A percentile compares a stretch with the other conserved stretches of the same genome.
These are phyloP conservation scores for Parnassius apollo DNA, from an alignment of 2,888 invertebrate genomes.

Conservation along the genomic window DNA sequence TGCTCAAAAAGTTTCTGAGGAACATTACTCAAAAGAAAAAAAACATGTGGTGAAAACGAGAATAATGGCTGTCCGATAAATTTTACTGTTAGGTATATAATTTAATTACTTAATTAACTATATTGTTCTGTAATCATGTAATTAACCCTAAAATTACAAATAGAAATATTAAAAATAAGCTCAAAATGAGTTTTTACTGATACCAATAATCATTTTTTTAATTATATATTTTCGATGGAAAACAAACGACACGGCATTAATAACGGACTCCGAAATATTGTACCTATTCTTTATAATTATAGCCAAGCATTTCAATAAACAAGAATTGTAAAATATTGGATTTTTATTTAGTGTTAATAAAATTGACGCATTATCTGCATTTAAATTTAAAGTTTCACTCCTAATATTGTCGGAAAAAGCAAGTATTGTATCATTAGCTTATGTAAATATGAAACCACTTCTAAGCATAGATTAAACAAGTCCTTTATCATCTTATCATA, in stretches of 20 bases:
- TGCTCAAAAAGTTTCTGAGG: constrained; percentile 14
- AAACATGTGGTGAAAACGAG: constrained; percentile 7
- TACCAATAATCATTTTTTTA: constrained; percentile 9
- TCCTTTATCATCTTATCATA: no score
- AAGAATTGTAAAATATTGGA: constrained; percentile 7
- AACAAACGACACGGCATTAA: constrained; percentile 17
- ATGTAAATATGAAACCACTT: no score
- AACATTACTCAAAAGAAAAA: constrained; percentile 5
- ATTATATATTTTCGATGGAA: not conserved
- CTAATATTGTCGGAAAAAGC: no score
- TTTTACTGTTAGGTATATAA: constrained; percentile 1
- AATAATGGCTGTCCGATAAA: constrained; percentile 4
- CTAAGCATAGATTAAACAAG: no score
- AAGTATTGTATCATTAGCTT: no score
- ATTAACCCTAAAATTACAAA: constrained; percentile 11
- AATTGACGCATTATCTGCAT: no score
- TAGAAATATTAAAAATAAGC: constrained; percentile 20
- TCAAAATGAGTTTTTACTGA: constrained; percentile 29
- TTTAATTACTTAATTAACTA: not conserved
- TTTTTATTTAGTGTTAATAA: constrained; percentile 14
- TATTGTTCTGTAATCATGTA: constrained; percentile 17
- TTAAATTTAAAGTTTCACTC: no score
- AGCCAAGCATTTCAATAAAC: constrained; percentile 21
- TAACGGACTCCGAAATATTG: constrained; percentile 21
- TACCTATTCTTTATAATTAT: constrained; percentile 7